A percentile compares a stretch with the other conserved stretches of the same genome.
Conservation (phyloP, 2,797 vertebrate species). For the Avahi laniger region DNA sequence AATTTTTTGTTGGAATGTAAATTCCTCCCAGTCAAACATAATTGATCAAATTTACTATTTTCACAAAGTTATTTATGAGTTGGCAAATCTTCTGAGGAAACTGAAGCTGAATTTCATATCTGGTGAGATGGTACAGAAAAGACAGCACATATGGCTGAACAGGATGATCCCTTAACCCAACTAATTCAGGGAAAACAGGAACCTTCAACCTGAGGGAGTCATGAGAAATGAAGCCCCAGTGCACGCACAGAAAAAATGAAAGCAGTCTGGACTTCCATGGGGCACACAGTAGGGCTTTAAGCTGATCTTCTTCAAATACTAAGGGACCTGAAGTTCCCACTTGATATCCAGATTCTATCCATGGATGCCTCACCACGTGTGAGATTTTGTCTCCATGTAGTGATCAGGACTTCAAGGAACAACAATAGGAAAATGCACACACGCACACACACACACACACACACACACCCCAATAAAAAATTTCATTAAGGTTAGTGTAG, state of each 20-base stretch:
- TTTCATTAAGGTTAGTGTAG: background rate
- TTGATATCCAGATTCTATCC: background rate
- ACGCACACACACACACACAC: background rate
- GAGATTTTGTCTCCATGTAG: background rate
- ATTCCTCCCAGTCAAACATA: background rate
- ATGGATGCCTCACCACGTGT: fast-evolving
- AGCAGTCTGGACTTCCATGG: background rate
- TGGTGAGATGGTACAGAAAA: background rate
- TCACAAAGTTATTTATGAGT: background rate
- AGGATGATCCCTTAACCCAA: background rate
- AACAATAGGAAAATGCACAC: background rate
- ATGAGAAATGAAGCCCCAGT: background rate
- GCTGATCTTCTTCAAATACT: background rate
- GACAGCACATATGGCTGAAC: background rate
- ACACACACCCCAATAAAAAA: background rate
- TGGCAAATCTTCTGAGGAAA: background rate
- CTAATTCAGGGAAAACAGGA: background rate
- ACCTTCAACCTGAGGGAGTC: no score
- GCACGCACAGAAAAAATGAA: background rate
- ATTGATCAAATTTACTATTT: background rate
- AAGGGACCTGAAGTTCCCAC: background rate
- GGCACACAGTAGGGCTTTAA: background rate
- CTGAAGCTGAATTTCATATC: background rate
- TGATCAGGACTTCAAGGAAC: background rate
- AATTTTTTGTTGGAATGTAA: background rate